A percentile compares a stretch with the other conserved stretches of the same genome.
Evolutionary conservation across 2,113 vertebrate genomes (phyloP).

Genomic region (Lagopus leucura): DNA sequence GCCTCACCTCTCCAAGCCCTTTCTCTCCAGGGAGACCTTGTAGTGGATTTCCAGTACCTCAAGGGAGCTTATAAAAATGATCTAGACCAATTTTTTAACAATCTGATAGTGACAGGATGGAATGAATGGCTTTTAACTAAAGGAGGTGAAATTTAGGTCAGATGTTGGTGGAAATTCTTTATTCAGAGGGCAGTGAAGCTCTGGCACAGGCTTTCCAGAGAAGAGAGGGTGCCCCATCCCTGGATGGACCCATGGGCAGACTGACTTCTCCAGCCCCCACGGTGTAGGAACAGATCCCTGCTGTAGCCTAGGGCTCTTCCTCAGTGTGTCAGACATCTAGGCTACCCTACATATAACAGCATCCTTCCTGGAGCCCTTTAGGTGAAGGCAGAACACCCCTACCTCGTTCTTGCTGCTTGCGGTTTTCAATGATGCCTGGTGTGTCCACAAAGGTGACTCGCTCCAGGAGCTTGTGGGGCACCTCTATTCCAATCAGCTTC

Average conservation of each 20-base stretch:
- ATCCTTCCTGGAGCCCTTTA: neutral
- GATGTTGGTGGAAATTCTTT: neutral
- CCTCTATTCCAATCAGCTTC: conserved; percentile 96
- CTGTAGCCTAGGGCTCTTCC: neutral
- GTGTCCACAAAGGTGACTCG: conserved; percentile 97
- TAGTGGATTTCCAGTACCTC: neutral
- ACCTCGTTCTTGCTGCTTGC: conserved; percentile 99
- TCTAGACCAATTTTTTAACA: neutral
- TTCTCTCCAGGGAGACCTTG: neutral
- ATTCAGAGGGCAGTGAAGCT: neutral
- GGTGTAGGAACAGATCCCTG: neutral
- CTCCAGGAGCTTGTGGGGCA: conserved; percentile 96
- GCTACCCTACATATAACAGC: accelerated
- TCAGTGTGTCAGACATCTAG: neutral
- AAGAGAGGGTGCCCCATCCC: neutral
- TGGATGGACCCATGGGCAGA: neutral
- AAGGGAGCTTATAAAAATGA: neutral
- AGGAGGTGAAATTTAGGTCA: neutral
- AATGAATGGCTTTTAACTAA: neutral
- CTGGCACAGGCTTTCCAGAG: neutral
- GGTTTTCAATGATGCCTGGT: conserved; percentile 97
- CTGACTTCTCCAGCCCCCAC: accelerated
- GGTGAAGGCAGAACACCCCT: neutral
- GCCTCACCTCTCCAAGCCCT: neutral
- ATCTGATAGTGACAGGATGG: neutral